These are phyloP conservation scores for Rhinolophus ferrumequinum DNA, from an alignment of 2,113 vertebrate genomes.

Conservation along the genomic window DNA sequence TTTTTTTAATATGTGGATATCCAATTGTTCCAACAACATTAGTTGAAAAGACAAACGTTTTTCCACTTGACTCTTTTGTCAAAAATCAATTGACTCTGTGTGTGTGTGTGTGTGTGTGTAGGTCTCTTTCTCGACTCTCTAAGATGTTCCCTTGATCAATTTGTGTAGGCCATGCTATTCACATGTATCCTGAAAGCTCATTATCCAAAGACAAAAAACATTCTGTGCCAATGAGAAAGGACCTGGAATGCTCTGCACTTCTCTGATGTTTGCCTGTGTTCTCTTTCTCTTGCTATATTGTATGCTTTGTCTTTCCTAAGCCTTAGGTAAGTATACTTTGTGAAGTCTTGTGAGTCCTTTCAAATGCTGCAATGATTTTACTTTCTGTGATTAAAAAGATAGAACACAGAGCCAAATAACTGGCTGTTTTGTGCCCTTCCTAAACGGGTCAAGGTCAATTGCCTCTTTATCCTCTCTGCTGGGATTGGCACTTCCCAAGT, in stretches of 20 bases:
- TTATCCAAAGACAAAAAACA: slow-evolving; percentile 7
- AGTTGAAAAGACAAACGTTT: background rate
- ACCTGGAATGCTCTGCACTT: background rate
- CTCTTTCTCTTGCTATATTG: background rate
- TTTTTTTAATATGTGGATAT: background rate
- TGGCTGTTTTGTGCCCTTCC: background rate
- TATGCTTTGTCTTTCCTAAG: background rate
- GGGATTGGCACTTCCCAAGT: background rate
- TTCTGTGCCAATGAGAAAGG: background rate
- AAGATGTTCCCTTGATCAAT: background rate
- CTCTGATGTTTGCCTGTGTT: background rate
- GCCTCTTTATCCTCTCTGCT: background rate
- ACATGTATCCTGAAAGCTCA: background rate
- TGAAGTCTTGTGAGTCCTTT: slow-evolving; percentile 32
- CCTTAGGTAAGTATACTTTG: background rate
- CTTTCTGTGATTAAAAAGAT: slow-evolving; percentile 50
- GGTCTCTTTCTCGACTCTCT: background rate
- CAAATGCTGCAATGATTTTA: slow-evolving; percentile 1
- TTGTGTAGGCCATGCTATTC: background rate
- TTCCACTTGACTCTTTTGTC: background rate
- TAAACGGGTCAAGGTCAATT: slow-evolving; percentile 39
- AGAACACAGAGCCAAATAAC: background rate
- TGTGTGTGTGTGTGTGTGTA: background rate
- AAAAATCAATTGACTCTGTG: background rate
- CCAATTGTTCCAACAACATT: background rate